Conservation (phyloP, 2,797 vertebrate genomes). For the Chelon labrosus region DNA sequence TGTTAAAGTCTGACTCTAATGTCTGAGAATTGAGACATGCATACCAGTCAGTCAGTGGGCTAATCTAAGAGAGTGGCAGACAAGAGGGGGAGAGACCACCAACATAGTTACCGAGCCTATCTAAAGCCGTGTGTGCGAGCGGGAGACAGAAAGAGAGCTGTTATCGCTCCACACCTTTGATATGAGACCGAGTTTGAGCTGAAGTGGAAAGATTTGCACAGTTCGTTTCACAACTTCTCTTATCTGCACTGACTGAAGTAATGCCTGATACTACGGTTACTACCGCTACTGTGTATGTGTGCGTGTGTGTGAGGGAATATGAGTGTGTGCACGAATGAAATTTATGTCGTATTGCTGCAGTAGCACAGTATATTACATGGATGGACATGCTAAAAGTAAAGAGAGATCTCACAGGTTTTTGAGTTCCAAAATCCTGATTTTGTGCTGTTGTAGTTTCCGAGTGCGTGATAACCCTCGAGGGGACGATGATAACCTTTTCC, state of each 20-base stretch:
- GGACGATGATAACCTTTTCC: slow-evolving; percentile 15
- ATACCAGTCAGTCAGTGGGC: slow-evolving; percentile 78
- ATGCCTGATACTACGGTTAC: slow-evolving; percentile 57
- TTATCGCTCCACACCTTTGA: slow-evolving; percentile 77
- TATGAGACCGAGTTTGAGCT: slow-evolving; percentile 74
- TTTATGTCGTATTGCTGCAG: not conserved
- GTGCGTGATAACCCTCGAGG: not conserved
- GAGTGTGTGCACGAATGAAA: slow-evolving; percentile 8
- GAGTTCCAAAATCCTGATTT: slow-evolving; percentile 4
- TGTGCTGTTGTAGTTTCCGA: slow-evolving; percentile 17
- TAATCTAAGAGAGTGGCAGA: slow-evolving; percentile 71
- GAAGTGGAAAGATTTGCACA: slow-evolving; percentile 79
- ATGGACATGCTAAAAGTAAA: not conserved
- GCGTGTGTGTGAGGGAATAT: slow-evolving; percentile 23
- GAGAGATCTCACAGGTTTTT: not conserved
- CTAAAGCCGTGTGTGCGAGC: slow-evolving; percentile 45
- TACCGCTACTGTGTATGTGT: slow-evolving; percentile 54
- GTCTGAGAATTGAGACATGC: slow-evolving; percentile 70
- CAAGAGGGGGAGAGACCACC: slow-evolving; percentile 69
- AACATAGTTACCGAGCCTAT: slow-evolving; percentile 63
- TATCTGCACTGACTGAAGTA: slow-evolving; percentile 71
- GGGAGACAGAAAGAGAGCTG: slow-evolving; percentile 21
- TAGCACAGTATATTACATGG: not conserved
- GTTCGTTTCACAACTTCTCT: slow-evolving; percentile 78
- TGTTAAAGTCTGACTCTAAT: slow-evolving; percentile 46